A percentile compares a stretch with the other conserved stretches of the same genome.
Evolutionary conservation across 1,140 invertebrate species (phyloP).

Genomic region (Halyomorpha halys): DNA sequence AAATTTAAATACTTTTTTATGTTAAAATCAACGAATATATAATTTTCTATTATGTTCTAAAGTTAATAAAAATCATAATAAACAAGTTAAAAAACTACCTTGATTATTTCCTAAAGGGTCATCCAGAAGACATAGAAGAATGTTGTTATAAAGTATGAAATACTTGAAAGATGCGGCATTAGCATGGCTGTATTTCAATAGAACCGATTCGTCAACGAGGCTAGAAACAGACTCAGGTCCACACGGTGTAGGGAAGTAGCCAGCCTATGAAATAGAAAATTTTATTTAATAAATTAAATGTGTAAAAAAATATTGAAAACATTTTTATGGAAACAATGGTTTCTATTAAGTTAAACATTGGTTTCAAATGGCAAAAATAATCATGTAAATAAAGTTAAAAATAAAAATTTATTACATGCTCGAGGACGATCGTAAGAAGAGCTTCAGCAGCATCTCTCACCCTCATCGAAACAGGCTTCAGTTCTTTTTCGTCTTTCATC

Average conservation of each 20-base stretch:
- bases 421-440: constrained; percentile 77
- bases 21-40: too few relatives aligned
- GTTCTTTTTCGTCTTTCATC: constrained; percentile 90
- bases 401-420: constrained; percentile 54
- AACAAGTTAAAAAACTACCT: constrained; percentile 36
- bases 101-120: constrained; percentile 76
- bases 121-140: constrained; percentile 80
- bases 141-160: constrained; percentile 82
- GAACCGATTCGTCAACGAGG: constrained; percentile 73
- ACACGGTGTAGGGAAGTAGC: constrained; percentile 72
- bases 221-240: constrained; percentile 76
- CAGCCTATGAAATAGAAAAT: constrained; percentile 43
- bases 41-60: too few relatives aligned
- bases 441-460: constrained; percentile 92
- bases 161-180: constrained; percentile 23
- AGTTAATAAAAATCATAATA: too few relatives aligned
- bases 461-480: constrained; percentile 91
- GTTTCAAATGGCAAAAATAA: too few relatives aligned
- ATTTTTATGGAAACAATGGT: too few relatives aligned
- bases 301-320: too few relatives aligned
- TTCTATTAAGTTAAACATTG: too few relatives aligned
- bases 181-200: constrained; percentile 64
- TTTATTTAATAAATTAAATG: background rate
- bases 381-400: too few relatives aligned
- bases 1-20: too few relatives aligned